A percentile compares a stretch with the other conserved stretches of the same genome.
These are phyloP conservation scores for Thamnaconus septentrionalis DNA, from an alignment of 2,113 vertebrate genomes.

Conservation along the genomic window DNA sequence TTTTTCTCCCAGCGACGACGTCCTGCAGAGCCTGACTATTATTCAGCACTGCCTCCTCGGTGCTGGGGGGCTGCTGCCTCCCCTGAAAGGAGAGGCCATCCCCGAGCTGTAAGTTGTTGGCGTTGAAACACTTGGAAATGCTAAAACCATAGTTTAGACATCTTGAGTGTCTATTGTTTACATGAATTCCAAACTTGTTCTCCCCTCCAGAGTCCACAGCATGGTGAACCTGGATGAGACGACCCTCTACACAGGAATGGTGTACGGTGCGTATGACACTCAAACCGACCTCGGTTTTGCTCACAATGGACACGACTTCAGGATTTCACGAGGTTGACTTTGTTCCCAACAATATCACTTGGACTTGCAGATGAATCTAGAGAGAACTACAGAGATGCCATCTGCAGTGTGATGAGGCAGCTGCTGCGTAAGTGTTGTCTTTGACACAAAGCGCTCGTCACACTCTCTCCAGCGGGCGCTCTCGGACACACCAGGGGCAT, in stretches of 20 bases:
- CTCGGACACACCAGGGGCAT: not conserved
- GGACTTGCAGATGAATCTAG: slow-evolving; percentile 78
- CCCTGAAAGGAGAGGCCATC: slow-evolving; percentile 87
- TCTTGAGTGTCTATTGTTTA: not conserved
- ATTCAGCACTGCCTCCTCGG: slow-evolving; percentile 95
- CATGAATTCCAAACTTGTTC: not conserved
- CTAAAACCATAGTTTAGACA: not conserved
- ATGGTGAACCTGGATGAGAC: slow-evolving; percentile 92
- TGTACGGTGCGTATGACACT: slow-evolving; percentile 81
- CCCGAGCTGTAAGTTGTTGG: slow-evolving; percentile 83
- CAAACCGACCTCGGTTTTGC: not conserved
- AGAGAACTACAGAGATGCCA: slow-evolving; percentile 90
- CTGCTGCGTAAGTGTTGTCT: slow-evolving; percentile 86
- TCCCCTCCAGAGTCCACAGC: slow-evolving; percentile 82
- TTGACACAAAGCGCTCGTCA: not conserved
- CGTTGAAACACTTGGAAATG: not conserved
- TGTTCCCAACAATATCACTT: slow-evolving; percentile 1
- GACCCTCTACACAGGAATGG: slow-evolving; percentile 85
- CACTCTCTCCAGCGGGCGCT: not conserved
- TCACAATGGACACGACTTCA: not conserved
- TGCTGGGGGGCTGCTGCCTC: slow-evolving; percentile 89
- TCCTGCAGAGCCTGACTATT: slow-evolving; percentile 91
- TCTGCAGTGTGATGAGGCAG: slow-evolving; percentile 86
- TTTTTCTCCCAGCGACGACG: slow-evolving; percentile 85
- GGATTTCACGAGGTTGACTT: not conserved